phyloP scores from a whole-genome alignment of 2,113 vertebrate genomes.

The Lampris incognitus region DNA sequence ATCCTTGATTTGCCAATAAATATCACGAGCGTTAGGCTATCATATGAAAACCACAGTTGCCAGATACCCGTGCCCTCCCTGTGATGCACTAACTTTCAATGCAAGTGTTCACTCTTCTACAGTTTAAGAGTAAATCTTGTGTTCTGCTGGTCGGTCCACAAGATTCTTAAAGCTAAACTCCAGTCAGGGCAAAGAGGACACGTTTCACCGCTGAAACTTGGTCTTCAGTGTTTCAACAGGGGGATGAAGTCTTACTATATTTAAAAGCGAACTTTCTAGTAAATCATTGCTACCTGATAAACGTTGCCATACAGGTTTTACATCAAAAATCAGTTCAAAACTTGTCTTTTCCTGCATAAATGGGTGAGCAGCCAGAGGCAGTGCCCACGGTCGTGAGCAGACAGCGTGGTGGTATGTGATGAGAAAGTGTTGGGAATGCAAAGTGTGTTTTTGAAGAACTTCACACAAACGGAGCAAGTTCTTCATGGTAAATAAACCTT shows the following conservation, averaged over 20 bases:
- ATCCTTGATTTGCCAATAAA: too few relatives aligned
- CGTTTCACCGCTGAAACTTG: neutral
- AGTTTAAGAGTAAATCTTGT: neutral
- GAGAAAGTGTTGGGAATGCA: neutral
- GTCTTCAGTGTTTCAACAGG: slow-evolving; percentile 30
- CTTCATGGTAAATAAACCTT: slow-evolving; percentile 9
- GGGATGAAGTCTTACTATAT: slow-evolving; percentile 24
- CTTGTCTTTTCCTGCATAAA: too few relatives aligned
- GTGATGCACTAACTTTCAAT: too few relatives aligned
- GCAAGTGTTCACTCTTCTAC: too few relatives aligned
- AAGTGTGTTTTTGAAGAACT: neutral
- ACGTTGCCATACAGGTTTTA: too few relatives aligned
- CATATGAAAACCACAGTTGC: too few relatives aligned
- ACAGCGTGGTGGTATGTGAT: neutral
- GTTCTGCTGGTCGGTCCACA: slow-evolving; percentile 22
- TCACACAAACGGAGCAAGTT: neutral
- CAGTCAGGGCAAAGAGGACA: slow-evolving; percentile 27
- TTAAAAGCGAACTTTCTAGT: neutral
- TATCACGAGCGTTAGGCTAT: too few relatives aligned
- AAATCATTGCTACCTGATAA: neutral
- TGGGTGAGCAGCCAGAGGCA: too few relatives aligned
- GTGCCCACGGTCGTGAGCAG: too few relatives aligned
- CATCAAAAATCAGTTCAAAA: too few relatives aligned
- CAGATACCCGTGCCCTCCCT: too few relatives aligned
- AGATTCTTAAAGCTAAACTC: slow-evolving; percentile 41